These are phyloP conservation scores for Caenorhabditis doughertyi DNA, from an alignment of 2,888 invertebrate species.

Conservation along the genomic window DNA sequence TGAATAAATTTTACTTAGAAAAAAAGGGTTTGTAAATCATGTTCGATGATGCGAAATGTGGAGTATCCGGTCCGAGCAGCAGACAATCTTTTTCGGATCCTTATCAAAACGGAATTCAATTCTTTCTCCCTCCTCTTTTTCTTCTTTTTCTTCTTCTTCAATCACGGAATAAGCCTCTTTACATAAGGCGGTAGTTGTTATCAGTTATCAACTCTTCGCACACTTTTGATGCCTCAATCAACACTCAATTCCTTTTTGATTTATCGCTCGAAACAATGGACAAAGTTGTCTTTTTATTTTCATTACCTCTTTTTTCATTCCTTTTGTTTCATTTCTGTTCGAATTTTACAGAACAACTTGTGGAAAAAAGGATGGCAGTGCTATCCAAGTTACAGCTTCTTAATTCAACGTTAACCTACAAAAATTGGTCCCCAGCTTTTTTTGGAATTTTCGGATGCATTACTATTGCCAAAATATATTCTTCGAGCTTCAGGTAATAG, in stretches of 20 bases:
- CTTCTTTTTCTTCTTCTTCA: neutral
- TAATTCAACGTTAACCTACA: slow-evolving; percentile 58
- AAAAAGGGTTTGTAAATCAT: too few relatives aligned
- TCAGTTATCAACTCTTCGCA: slow-evolving; percentile 34
- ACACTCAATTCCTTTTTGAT: slow-evolving; percentile 49
- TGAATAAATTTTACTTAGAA: slow-evolving; percentile 3
- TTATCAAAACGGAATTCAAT: slow-evolving; percentile 54
- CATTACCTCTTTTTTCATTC: neutral
- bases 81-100: slow-evolving; percentile 32
- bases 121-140: neutral
- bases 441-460: slow-evolving; percentile 67
- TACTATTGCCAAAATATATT: slow-evolving; percentile 58
- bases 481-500: slow-evolving; percentile 29
- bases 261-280: slow-evolving; percentile 43
- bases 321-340: slow-evolving; percentile 1
- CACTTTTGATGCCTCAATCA: slow-evolving; percentile 48
- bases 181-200: slow-evolving; percentile 54
- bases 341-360: slow-evolving; percentile 14
- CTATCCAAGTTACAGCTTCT: slow-evolving; percentile 66
- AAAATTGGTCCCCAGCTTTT: slow-evolving; percentile 70
- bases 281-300: slow-evolving; percentile 14
- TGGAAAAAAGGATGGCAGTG: slow-evolving; percentile 51
- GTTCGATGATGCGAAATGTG: neutral
- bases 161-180: slow-evolving; percentile 62
- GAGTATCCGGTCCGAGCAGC: slow-evolving; percentile 37